Conservation (phyloP, 2,797 vertebrate species). For the Clarias laeviceps region DNA sequence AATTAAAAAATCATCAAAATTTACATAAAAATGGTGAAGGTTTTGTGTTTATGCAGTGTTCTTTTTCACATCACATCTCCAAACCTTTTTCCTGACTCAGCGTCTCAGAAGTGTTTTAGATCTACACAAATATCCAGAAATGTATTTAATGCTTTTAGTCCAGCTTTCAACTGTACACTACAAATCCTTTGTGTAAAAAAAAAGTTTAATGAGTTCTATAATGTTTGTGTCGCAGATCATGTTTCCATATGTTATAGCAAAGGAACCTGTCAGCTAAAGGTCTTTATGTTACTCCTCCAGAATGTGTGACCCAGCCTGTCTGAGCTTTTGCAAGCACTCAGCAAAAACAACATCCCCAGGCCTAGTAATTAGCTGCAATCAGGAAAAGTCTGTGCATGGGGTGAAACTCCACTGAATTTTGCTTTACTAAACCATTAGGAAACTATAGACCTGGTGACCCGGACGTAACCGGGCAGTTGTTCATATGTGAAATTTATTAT, state of each 20-base stretch:
- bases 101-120: neutral
- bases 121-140: neutral
- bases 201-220: neutral
- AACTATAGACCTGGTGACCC: neutral
- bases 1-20: neutral
- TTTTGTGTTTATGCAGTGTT: neutral
- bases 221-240: conserved; percentile 2
- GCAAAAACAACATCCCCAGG: conserved; percentile 22
- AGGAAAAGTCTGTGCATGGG: neutral
- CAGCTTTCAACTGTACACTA: neutral
- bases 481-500: conserved; percentile 17
- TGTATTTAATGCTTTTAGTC: neutral
- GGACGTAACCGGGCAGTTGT: neutral
- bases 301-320: conserved; percentile 27
- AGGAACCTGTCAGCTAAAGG: conserved; percentile 40
- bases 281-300: conserved; percentile 9
- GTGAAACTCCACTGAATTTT: conserved; percentile 21
- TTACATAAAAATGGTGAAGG: neutral
- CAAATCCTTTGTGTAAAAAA: neutral
- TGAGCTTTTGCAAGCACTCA: conserved; percentile 37
- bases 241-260: conserved; percentile 43
- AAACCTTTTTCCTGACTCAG: neutral
- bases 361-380: conserved; percentile 38
- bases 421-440: neutral
- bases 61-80: neutral